A percentile compares a stretch with the other conserved stretches of the same genome.
Conservation (phyloP, 2,888 invertebrate species). For the Selenia dentaria region DNA sequence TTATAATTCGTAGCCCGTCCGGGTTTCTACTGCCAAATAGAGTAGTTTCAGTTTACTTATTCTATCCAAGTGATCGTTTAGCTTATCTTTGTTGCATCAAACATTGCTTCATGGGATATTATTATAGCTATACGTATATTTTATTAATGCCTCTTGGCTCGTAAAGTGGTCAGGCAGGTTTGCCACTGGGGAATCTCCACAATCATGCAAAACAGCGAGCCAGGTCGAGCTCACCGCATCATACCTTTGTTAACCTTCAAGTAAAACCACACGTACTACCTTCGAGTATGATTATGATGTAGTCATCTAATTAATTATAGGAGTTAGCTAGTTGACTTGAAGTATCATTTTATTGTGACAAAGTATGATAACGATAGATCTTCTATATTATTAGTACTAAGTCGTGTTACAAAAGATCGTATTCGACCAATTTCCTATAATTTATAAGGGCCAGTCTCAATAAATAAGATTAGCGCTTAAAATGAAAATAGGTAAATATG, state of each 20-base stretch:
- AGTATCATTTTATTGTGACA: too few relatives aligned
- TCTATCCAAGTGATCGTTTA: slow-evolving; percentile 2
- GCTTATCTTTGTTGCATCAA: slow-evolving; percentile 6
- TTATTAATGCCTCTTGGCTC: slow-evolving; percentile 12
- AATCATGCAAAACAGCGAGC: slow-evolving; percentile 37
- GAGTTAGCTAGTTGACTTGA: too few relatives aligned
- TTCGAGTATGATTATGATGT: too few relatives aligned
- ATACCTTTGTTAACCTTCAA: slow-evolving; percentile 2
- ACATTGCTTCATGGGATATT: neutral
- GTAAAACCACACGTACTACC: neutral
- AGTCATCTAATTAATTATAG: too few relatives aligned
- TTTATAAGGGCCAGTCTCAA: too few relatives aligned
- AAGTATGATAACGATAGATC: too few relatives aligned
- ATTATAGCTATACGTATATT: too few relatives aligned
- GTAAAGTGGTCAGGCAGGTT: slow-evolving; percentile 27
- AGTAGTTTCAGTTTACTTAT: neutral
- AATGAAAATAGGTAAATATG: too few relatives aligned
- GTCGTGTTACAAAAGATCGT: too few relatives aligned
- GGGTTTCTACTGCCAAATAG: slow-evolving; percentile 3
- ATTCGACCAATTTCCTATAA: too few relatives aligned
- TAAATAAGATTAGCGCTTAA: too few relatives aligned
- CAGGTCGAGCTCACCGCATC: slow-evolving; percentile 9
- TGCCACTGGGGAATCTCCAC: slow-evolving; percentile 43
- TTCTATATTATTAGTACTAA: too few relatives aligned
- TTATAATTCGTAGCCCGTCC: slow-evolving; percentile 3